Conservation (phyloP, 2,113 vertebrate genomes). For the Cygnus buccinator region DNA sequence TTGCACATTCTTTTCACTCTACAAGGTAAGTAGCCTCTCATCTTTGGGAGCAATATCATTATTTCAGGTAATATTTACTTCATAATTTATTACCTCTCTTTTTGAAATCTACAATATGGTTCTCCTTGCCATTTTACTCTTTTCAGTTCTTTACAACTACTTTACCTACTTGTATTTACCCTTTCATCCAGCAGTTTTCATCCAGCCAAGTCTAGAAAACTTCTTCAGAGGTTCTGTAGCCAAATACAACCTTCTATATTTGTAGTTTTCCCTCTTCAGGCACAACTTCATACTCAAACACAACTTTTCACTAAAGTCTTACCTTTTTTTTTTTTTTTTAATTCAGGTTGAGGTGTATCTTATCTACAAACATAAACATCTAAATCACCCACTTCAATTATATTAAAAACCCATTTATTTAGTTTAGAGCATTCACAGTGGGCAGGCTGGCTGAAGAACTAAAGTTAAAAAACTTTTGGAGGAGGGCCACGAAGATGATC, state of each 20-base stretch:
- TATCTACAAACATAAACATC: neutral
- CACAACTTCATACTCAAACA: neutral
- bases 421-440: neutral
- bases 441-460: neutral
- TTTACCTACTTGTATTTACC: neutral
- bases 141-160: neutral
- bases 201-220: neutral
- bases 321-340: neutral
- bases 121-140: neutral
- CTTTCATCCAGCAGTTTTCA: neutral
- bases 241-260: neutral
- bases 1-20: neutral
- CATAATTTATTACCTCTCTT: neutral
- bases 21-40: neutral
- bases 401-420: neutral
- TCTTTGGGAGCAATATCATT: neutral
- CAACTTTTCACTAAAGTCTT: fast-evolving
- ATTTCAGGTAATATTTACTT: neutral
- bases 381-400: neutral
- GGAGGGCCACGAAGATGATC: too few species aligned
- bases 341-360: neutral
- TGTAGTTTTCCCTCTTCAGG: neutral
- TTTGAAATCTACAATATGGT: neutral
- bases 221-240: neutral
- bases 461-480: neutral